Percentiles rank a stretch among this genome's conserved stretches.
Evolutionary conservation across 1,140 invertebrate species (phyloP).

Genomic region (Samia ricini): DNA sequence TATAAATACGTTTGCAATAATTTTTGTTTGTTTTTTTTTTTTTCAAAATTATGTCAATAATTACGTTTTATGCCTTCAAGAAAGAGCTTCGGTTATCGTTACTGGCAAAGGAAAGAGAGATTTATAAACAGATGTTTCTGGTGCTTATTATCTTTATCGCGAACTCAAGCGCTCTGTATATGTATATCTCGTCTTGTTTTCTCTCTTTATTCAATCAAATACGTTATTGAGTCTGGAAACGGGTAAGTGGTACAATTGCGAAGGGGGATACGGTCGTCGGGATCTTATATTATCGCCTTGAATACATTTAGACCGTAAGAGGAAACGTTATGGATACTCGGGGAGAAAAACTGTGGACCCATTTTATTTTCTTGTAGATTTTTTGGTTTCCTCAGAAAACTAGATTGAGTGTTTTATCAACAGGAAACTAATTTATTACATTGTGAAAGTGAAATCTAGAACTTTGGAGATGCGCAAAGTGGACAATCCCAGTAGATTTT

Average conservation of each 20-base stretch:
- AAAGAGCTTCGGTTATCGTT: no score
- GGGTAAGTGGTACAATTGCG: background rate
- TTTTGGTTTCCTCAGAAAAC: background rate
- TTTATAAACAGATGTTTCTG: no score
- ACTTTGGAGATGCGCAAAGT: no score
- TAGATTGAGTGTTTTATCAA: background rate
- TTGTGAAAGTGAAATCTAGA: no score
- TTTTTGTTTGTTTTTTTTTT: no score
- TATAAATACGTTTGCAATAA: no score
- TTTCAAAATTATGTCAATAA: no score
- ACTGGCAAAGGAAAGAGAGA: no score
- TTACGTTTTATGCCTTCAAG: no score
- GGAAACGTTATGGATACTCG: background rate
- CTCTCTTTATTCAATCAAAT: constrained; percentile 1
- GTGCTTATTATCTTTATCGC: no score
- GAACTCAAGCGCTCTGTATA: background rate
- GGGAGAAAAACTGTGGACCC: background rate
- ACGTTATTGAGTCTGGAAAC: background rate
- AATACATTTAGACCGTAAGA: background rate
- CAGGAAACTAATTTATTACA: background rate
- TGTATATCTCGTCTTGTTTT: background rate
- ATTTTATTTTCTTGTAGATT: background rate
- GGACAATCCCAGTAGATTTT: no score
- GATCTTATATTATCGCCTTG: background rate
- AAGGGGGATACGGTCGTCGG: background rate